Evolutionary conservation across 2,888 invertebrate genomes (phyloP).

Genomic region (Thymelicus acteon): DNA sequence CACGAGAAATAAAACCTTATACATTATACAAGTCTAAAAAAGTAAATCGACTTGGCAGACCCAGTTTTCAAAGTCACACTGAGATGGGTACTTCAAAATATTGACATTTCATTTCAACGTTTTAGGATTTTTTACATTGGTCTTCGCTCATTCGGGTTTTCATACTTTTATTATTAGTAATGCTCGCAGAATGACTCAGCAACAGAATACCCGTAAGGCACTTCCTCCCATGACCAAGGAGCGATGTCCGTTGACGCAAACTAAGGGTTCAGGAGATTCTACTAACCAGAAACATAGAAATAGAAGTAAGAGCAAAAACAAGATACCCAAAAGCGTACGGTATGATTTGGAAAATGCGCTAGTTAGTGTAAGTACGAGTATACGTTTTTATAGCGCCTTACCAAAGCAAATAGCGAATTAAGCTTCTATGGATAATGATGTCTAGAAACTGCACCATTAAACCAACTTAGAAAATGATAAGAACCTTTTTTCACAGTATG

Average conservation of each 20-base stretch:
- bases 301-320: conserved; percentile 57
- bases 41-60: background rate
- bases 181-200: conserved; percentile 38
- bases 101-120: conserved; percentile 21
- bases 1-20: background rate
- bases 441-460: background rate
- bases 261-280: conserved; percentile 41
- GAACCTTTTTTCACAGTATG: no score
- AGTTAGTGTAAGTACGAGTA: conserved; percentile 71
- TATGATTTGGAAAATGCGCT: conserved; percentile 75
- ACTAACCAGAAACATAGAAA: conserved; percentile 40
- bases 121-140: conserved; percentile 28
- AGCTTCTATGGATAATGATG: background rate
- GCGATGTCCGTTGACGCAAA: conserved; percentile 39
- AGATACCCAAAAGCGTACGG: conserved; percentile 67
- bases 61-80: conserved; percentile 1
- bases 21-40: background rate
- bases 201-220: conserved; percentile 42
- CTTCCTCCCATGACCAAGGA: conserved; percentile 45
- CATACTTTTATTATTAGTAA: conserved; percentile 33
- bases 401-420: background rate
- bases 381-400: conserved; percentile 15
- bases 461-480: no score
- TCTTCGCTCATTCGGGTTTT: conserved; percentile 11
- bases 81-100: conserved; percentile 3